phyloP scores from a whole-genome alignment of 2,797 vertebrate genomes.

The Lindbergichthys nudifrons region DNA sequence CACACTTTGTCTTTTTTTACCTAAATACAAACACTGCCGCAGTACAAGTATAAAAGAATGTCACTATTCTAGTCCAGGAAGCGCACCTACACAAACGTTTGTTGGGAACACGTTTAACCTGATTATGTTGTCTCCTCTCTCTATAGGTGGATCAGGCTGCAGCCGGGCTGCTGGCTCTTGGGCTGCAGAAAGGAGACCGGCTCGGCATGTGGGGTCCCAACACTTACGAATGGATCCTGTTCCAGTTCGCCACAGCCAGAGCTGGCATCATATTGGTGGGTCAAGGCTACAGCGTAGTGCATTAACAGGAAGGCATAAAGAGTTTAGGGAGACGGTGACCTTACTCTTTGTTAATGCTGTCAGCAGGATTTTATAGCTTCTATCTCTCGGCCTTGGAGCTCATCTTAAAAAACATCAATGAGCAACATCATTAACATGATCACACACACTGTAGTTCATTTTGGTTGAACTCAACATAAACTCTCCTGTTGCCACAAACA shows the following conservation, averaged over 20 bases:
- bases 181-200: slow-evolving; percentile 90
- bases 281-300: neutral
- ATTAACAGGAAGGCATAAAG: neutral
- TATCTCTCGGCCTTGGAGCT: neutral
- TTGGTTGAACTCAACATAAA: too few species aligned
- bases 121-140: neutral
- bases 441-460: too few species aligned
- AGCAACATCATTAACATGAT: too few species aligned
- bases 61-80: too few species aligned
- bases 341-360: too few species aligned
- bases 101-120: neutral
- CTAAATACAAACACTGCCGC: too few species aligned
- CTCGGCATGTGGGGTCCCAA: slow-evolving; percentile 97
- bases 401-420: neutral
- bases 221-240: slow-evolving; percentile 91
- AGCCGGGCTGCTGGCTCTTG: slow-evolving; percentile 91
- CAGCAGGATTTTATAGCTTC: too few species aligned
- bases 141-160: slow-evolving; percentile 90
- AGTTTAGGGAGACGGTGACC: neutral
- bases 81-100: too few species aligned
- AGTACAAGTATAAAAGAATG: too few species aligned
- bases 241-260: slow-evolving; percentile 93
- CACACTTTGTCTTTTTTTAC: too few species aligned
- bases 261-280: slow-evolving; percentile 95
- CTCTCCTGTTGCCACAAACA: too few species aligned